Evolutionary conservation across 2,888 invertebrate species (phyloP).

Genomic region (Thyatira batis): DNA sequence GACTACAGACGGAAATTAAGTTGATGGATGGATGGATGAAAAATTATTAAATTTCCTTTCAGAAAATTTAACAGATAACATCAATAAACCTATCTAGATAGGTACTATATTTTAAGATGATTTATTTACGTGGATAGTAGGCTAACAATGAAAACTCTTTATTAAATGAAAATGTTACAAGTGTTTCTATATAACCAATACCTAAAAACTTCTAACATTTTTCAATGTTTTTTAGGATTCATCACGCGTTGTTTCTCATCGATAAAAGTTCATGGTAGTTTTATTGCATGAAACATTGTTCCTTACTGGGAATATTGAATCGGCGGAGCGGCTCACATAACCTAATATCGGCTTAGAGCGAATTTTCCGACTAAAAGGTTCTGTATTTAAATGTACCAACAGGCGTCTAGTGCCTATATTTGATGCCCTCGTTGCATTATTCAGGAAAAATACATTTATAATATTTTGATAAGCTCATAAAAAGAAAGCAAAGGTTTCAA

Average conservation of each 20-base stretch:
- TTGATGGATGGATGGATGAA: too few species aligned
- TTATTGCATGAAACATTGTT: constrained; percentile 4
- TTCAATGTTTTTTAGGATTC: neutral
- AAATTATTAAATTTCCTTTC: neutral
- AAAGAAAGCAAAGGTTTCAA: too few species aligned
- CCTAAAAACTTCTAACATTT: neutral
- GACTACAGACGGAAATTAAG: neutral
- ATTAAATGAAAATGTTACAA: too few species aligned
- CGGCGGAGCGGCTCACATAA: constrained; percentile 4
- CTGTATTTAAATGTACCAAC: constrained; percentile 7
- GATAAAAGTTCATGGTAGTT: constrained; percentile 1
- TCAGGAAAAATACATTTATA: too few species aligned
- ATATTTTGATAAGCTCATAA: too few species aligned
- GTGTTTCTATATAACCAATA: too few species aligned
- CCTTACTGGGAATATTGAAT: constrained; percentile 5
- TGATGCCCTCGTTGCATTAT: neutral
- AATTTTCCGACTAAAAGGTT: neutral
- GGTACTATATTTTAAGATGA: too few species aligned
- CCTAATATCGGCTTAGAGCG: constrained; percentile 4
- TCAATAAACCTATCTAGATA: too few species aligned
- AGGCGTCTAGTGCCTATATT: neutral
- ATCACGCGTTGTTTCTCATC: neutral
- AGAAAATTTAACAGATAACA: too few species aligned
- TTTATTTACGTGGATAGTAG: too few species aligned
- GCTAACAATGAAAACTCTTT: too few species aligned